Evolutionary conservation across 2,888 invertebrate species (phyloP), one percentile per base, ranked within the genome.

Genomic region (Pherbina coryleti): DNA sequence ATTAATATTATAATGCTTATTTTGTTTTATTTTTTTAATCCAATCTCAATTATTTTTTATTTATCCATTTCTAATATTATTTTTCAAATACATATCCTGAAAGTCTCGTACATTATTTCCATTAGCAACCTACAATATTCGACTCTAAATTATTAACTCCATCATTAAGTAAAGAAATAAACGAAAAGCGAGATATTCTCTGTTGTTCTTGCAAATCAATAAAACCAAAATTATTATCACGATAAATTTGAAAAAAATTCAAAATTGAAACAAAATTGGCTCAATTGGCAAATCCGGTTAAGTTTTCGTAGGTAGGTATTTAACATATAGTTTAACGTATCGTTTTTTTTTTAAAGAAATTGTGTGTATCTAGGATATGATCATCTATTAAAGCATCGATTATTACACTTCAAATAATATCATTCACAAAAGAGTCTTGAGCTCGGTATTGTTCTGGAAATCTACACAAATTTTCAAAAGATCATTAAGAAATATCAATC

Each of bases 141-240:
- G n/a, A 57, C 14, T 60, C 57, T 7, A 57, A 9, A 37, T 44
- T 60, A 57, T 37, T 57, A 69, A 49, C 51, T 60, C 55, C 2
- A 37, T 44, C 57, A 22, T 60, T 37, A 60, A 37, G 37, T 57
- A 14, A 37, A 19, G 37, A 37, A 49, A 22, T 5, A 7, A 62
- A 37, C 3, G 60, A 72, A 19, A 49, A 49, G 31, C 19, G 25
- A 37, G 25, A 34, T 44, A 31, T 28, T 19, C 73, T 75, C 75
- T 67, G 75, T 75, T 75, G 75, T 75, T 67, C 75, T 75, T 75
- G 75, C 75, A 66, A 37, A 66, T 53, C n/a, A 57, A 55, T 53
- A 31, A 5, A 53, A 53, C 5, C 14, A 44, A 37, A 17, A 67
- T 67, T 67, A n/a, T 37, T 19, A 37, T 19, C 9, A 67, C 11